phyloP scores from a whole-genome alignment of 2,888 invertebrate species.

The Cataglyphis rosenhaueri region DNA sequence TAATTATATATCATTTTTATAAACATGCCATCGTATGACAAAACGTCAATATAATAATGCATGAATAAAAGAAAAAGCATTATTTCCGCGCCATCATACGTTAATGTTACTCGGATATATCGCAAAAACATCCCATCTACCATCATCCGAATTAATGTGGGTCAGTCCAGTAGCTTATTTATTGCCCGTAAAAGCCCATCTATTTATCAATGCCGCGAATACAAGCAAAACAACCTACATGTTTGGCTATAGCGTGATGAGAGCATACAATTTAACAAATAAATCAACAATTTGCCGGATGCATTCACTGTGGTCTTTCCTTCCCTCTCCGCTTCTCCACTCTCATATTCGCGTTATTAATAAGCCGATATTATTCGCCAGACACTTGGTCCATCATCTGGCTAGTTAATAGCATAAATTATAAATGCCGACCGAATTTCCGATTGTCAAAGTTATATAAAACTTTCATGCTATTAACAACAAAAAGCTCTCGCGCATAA shows the following conservation, averaged over 20 bases:
- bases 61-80: conserved; percentile 27
- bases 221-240: conserved; percentile 62
- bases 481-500: background rate
- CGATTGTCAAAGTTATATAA: background rate
- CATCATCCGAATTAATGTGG: conserved; percentile 63
- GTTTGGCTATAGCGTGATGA: conserved; percentile 57
- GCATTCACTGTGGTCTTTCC: conserved; percentile 38
- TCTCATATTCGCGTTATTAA: conserved; percentile 52
- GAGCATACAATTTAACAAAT: conserved; percentile 57
- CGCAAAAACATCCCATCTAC: conserved; percentile 8
- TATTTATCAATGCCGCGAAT: conserved; percentile 69
- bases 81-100: conserved; percentile 23
- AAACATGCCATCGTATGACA: background rate
- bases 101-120: conserved; percentile 1
- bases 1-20: conserved; percentile 10
- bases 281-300: conserved; percentile 60
- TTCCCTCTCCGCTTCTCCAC: background rate
- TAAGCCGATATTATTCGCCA: conserved; percentile 27
- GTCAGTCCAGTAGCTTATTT: conserved; percentile 66
- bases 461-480: background rate
- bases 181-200: conserved; percentile 68
- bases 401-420: background rate
- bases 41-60: background rate
- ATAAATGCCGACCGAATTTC: conserved; percentile 3
- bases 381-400: background rate